A percentile compares a stretch with the other conserved stretches of the same genome.
These are phyloP conservation scores for Drosophila lacicola DNA, from an alignment of 2,888 invertebrate genomes.

Conservation along the genomic window DNA sequence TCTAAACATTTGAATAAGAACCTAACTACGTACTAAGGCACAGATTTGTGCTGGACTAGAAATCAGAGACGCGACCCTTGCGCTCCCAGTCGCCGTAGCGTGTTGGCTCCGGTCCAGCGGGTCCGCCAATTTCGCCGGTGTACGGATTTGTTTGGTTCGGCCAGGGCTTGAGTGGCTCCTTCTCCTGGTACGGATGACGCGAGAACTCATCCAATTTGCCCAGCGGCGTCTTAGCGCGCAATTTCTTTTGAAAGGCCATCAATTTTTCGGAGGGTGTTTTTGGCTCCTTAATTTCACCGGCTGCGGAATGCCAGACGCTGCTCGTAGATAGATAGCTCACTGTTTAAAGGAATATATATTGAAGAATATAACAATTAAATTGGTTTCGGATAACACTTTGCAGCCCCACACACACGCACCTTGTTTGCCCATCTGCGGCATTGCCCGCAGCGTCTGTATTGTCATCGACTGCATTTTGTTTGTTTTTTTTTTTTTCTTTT, in stretches of 20 bases:
- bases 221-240: slow-evolving; percentile 89
- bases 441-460: slow-evolving; percentile 69
- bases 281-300: slow-evolving; percentile 61
- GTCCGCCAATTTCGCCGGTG: slow-evolving; percentile 98
- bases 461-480: slow-evolving; percentile 69
- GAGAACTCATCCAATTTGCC: slow-evolving; percentile 92
- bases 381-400: background rate
- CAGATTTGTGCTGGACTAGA: slow-evolving; percentile 86
- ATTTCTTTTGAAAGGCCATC: slow-evolving; percentile 90
- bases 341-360: slow-evolving; percentile 19
- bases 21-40: slow-evolving; percentile 64
- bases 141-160: slow-evolving; percentile 95
- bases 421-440: slow-evolving; percentile 76
- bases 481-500: background rate
- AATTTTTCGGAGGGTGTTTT: slow-evolving; percentile 86
- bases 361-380: background rate
- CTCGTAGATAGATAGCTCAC: slow-evolving; percentile 72
- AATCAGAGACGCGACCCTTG: slow-evolving; percentile 98
- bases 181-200: slow-evolving; percentile 91
- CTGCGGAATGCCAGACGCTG: slow-evolving; percentile 45
- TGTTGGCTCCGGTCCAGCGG: slow-evolving; percentile 98
- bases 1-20: slow-evolving; percentile 44
- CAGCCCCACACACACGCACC: slow-evolving; percentile 63
- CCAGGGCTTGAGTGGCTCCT: slow-evolving; percentile 92
- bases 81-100: slow-evolving; percentile 99